Conservation (phyloP, 1,140 invertebrate species). For the Prorops nasuta region DNA sequence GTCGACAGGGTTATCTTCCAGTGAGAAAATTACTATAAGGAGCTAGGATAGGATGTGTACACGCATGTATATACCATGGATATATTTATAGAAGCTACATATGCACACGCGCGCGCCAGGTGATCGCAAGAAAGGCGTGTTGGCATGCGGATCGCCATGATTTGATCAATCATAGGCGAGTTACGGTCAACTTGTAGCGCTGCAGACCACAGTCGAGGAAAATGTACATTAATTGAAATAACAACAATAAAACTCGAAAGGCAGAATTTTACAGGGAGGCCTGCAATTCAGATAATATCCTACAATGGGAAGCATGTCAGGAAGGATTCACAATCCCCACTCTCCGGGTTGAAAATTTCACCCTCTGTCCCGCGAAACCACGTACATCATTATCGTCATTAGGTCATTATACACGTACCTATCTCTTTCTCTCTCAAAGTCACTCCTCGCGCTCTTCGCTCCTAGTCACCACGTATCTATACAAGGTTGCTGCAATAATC, state of each 20-base stretch:
- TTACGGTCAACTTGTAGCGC: constrained; percentile 15
- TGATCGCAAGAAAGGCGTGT: no score
- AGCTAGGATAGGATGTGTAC: no score
- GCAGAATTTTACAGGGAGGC: constrained; percentile 8
- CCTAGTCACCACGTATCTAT: no score
- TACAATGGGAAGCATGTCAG: constrained; percentile 16
- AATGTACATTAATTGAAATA: constrained; percentile 33
- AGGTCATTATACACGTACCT: no score
- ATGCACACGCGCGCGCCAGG: neutral
- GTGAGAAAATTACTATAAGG: no score
- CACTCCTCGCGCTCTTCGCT: no score
- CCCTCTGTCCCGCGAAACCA: neutral
- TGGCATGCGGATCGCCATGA: constrained; percentile 20
- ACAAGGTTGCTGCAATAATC: no score
- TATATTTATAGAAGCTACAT: constrained; percentile 5
- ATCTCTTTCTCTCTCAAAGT: no score
- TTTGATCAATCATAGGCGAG: constrained; percentile 30
- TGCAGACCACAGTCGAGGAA: constrained; percentile 5
- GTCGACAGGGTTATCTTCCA: no score
- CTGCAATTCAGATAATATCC: constrained; percentile 20
- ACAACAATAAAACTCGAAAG: constrained; percentile 12
- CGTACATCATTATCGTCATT: constrained; percentile 18
- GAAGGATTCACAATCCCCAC: neutral
- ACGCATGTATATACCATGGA: neutral
- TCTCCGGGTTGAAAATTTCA: neutral